Evolutionary conservation across 2,888 invertebrate genomes (phyloP).

Genomic region (Apodemia zela): DNA sequence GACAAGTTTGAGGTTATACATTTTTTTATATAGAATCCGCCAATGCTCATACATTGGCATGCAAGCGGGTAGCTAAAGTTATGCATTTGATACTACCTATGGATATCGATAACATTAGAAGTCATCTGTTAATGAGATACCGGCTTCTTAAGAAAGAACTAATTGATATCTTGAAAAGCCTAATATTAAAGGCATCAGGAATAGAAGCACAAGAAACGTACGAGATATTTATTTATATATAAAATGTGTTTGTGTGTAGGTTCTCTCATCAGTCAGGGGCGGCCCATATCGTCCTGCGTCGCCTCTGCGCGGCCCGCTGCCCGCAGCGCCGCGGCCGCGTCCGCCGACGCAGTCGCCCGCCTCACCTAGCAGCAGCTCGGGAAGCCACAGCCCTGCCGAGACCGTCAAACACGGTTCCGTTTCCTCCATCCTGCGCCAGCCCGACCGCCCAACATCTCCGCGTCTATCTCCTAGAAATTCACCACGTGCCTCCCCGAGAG

Average conservation of each 20-base stretch:
- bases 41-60: no score
- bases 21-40: no score
- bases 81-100: no score
- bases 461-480: conserved; percentile 68
- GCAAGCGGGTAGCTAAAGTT: no score
- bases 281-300: conserved; percentile 87
- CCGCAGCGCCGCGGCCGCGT: conserved; percentile 73
- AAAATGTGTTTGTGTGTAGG: conserved; percentile 50
- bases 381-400: conserved; percentile 89
- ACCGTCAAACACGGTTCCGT: conserved; percentile 84
- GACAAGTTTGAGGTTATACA: no score
- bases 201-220: no score
- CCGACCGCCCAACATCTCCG: conserved; percentile 58
- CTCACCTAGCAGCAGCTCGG: conserved; percentile 93
- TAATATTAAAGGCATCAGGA: no score
- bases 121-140: no score
- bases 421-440: conserved; percentile 68
- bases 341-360: conserved; percentile 85
- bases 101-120: no score
- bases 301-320: conserved; percentile 82
- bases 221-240: neutral
- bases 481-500: conserved; percentile 62
- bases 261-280: conserved; percentile 86
- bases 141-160: no score
- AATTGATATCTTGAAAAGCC: no score